Evolutionary conservation across 2,797 vertebrate genomes (phyloP).

Genomic region (Astyanax mexicanus): DNA sequence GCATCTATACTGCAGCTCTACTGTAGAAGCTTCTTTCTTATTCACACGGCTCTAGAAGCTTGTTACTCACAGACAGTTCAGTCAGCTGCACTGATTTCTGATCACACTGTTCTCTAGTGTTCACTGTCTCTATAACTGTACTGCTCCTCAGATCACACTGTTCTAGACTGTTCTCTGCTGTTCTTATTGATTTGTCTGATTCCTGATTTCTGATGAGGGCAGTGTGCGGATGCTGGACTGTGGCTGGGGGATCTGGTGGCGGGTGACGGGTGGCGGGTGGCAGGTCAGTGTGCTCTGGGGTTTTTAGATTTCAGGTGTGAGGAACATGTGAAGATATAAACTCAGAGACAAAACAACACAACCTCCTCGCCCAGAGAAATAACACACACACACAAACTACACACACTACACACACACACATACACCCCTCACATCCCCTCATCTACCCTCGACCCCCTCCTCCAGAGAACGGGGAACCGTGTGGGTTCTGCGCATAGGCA

Average conservation of each 20-base stretch:
- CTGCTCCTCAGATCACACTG: no score
- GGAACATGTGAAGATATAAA: neutral
- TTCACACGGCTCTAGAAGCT: no score
- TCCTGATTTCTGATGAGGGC: no score
- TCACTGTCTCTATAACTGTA: no score
- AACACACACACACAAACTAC: neutral
- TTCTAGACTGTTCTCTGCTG: no score
- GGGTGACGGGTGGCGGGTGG: neutral
- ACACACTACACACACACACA: neutral
- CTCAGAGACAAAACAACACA: neutral
- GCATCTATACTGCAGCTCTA: no score
- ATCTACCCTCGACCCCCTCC: neutral
- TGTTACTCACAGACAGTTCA: no score
- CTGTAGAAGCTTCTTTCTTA: no score
- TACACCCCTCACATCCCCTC: neutral
- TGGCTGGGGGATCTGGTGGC: neutral
- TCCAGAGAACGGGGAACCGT: neutral
- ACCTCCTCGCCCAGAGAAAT: neutral
- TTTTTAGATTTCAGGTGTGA: no score
- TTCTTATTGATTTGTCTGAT: no score
- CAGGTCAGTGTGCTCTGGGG: neutral
- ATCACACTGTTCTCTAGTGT: no score
- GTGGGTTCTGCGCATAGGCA: neutral
- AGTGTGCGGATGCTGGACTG: neutral
- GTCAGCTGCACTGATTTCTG: no score